A percentile compares a stretch with the other conserved stretches of the same genome.
These are phyloP conservation scores for Drosophila peninsularis DNA, from an alignment of 2,888 invertebrate species.

Conservation along the genomic window DNA sequence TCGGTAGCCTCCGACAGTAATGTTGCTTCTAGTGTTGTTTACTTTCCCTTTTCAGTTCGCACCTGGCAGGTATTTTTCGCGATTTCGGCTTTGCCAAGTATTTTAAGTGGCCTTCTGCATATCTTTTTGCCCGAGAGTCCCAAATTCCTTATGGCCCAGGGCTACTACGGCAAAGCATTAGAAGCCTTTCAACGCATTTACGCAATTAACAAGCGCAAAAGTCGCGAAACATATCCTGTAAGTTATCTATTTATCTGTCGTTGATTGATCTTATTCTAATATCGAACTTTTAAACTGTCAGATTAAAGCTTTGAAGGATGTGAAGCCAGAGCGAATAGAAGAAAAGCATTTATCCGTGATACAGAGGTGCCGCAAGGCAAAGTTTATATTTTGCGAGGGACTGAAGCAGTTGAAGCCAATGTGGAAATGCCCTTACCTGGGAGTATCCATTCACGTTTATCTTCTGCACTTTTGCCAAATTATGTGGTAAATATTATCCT, in stretches of 20 bases:
- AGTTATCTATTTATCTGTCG: slow-evolving; percentile 1
- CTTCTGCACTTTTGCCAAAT: slow-evolving; percentile 64
- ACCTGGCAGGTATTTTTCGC: slow-evolving; percentile 77
- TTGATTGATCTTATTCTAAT: not conserved
- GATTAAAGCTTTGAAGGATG: slow-evolving; percentile 52
- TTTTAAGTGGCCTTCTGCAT: slow-evolving; percentile 61
- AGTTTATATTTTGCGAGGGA: slow-evolving; percentile 38
- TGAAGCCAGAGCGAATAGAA: slow-evolving; percentile 41
- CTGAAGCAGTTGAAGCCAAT: slow-evolving; percentile 54
- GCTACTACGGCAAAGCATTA: slow-evolving; percentile 74
- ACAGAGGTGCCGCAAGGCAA: slow-evolving; percentile 24
- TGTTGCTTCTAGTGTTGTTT: not conserved
- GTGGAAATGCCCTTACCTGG: slow-evolving; percentile 55
- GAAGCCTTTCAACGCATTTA: slow-evolving; percentile 86
- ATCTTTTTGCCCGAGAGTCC: slow-evolving; percentile 80
- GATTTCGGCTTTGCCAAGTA: slow-evolving; percentile 60
- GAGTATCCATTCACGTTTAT: slow-evolving; percentile 49
- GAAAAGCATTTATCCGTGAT: not conserved
- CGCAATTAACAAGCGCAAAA: slow-evolving; percentile 87
- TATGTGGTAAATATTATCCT: slow-evolving; percentile 58
- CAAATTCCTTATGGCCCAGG: slow-evolving; percentile 81
- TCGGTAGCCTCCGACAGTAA: not conserved
- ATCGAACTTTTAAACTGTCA: not conserved
- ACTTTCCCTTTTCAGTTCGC: slow-evolving; percentile 45
- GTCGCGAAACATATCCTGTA: slow-evolving; percentile 88